Conservation (phyloP, 2,113 vertebrate genomes). For the Bungarus multicinctus region DNA sequence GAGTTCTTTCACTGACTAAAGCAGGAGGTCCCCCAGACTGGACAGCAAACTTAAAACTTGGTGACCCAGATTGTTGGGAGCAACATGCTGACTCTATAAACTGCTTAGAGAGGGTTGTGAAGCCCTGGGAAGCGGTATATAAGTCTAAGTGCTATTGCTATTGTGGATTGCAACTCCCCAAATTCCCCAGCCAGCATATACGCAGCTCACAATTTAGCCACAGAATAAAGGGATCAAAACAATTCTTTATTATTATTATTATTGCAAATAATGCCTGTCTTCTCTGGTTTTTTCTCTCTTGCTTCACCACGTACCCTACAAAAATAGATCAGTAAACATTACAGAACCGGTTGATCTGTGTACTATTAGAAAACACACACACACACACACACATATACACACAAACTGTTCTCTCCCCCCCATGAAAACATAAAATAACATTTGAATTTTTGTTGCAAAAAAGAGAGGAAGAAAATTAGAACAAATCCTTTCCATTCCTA, state of each 20-base stretch:
- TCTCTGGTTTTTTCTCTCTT: background rate
- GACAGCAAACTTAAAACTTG: background rate
- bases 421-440: background rate
- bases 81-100: too few species aligned
- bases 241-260: background rate
- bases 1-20: background rate
- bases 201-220: background rate
- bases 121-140: too few species aligned
- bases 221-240: background rate
- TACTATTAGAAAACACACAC: background rate
- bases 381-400: too few species aligned
- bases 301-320: background rate
- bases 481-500: background rate
- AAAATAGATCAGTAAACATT: background rate
- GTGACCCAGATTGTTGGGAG: too few species aligned
- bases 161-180: background rate
- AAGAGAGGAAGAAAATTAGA: background rate
- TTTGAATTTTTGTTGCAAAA: background rate
- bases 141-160: too few species aligned
- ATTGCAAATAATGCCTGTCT: background rate
- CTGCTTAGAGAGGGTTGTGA: too few species aligned
- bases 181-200: background rate
- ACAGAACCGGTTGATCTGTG: background rate
- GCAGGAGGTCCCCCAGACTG: background rate
- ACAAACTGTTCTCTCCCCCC: background rate